Evolutionary conservation across 2,797 vertebrate species (phyloP), one percentile per base, ranked within the genome.

Genomic region (Karalla daura): DNA sequence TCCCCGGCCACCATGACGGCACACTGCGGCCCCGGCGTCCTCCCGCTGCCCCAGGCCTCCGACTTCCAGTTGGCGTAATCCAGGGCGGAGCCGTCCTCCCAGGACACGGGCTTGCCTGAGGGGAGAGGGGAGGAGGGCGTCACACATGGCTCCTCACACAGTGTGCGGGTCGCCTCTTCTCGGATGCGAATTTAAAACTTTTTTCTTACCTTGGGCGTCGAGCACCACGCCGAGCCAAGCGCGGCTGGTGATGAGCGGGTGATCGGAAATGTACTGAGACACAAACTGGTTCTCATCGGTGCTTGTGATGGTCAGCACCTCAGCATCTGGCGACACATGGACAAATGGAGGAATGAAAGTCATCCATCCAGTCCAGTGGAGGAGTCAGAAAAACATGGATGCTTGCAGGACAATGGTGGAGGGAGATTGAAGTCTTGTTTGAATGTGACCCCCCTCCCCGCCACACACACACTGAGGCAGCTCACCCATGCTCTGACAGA

Each of bases 241-340:
- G 0, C 92, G 94, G 60, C 74, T 93, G 58, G 97, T 98, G 82
- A 98, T 93, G 37, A 95, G 92, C 21, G 93, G 90, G 40, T 97
- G 86, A n/a, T 95, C 84, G 3, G 63, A 86, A 59, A 98, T 79
- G 77, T 95, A 91, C 37, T 69, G 81, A 1, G 92, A 92, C 77
- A 99, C 94, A 81, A 98, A 99, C 51, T 90, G 89, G 58, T 98
- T 98, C 88, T 99, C 98, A 28, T 96, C 94, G 72, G 90, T 92
- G 84, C 93, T 91, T 62, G 83, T 89, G 83, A 99, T 94, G 37
- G 93, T 96, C 84, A 99, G 84, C 49, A 98, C 64, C 4, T 92
- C 56, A 58, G 96, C 92, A 86, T 88, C 98, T 99, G 84, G 32
- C 15, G 25, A 20, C 14, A 54, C 30, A 51, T 28, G 33, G 20